Percentiles rank a stretch among this genome's conserved stretches.
Conservation (phyloP, 2,888 invertebrate species). For the Tribolium freemani region DNA sequence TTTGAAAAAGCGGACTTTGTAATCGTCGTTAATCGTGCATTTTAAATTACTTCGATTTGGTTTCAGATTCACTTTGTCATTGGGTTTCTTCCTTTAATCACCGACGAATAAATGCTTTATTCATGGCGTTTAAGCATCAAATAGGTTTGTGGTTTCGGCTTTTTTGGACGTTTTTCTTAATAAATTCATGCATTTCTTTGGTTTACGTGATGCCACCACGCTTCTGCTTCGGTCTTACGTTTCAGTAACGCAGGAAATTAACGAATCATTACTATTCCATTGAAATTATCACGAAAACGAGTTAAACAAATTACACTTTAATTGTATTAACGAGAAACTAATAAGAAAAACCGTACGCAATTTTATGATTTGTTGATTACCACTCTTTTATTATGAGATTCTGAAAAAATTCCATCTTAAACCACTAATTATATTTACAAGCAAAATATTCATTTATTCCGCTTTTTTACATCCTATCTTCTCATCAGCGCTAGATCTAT, state of each 20-base stretch:
- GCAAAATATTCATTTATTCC: slow-evolving; percentile 29
- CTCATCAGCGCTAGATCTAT: slow-evolving; percentile 19
- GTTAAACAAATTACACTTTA: slow-evolving; percentile 36
- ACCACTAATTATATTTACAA: slow-evolving; percentile 20
- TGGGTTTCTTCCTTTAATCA: slow-evolving; percentile 43
- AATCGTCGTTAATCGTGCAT: slow-evolving; percentile 54
- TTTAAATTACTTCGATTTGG: slow-evolving; percentile 55
- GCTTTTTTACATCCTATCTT: slow-evolving; percentile 12
- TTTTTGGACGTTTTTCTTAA: slow-evolving; percentile 29
- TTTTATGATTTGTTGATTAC: slow-evolving; percentile 30
- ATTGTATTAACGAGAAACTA: slow-evolving; percentile 34
- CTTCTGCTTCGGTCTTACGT: not conserved
- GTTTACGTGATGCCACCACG: slow-evolving; percentile 25
- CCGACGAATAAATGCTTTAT: slow-evolving; percentile 51
- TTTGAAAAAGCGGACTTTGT: slow-evolving; percentile 39
- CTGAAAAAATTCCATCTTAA: slow-evolving; percentile 19
- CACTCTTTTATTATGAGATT: slow-evolving; percentile 12
- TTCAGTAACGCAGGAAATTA: slow-evolving; percentile 25
- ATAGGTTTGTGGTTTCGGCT: slow-evolving; percentile 52
- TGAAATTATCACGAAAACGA: slow-evolving; percentile 28
- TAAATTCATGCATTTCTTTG: slow-evolving; percentile 39
- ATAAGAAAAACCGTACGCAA: slow-evolving; percentile 25
- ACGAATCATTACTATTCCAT: slow-evolving; percentile 32
- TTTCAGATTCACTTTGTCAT: slow-evolving; percentile 50
- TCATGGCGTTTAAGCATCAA: slow-evolving; percentile 55